Evolutionary conservation across 2,797 vertebrate genomes (phyloP).

Genomic region (Melanotaenia nigrans): DNA sequence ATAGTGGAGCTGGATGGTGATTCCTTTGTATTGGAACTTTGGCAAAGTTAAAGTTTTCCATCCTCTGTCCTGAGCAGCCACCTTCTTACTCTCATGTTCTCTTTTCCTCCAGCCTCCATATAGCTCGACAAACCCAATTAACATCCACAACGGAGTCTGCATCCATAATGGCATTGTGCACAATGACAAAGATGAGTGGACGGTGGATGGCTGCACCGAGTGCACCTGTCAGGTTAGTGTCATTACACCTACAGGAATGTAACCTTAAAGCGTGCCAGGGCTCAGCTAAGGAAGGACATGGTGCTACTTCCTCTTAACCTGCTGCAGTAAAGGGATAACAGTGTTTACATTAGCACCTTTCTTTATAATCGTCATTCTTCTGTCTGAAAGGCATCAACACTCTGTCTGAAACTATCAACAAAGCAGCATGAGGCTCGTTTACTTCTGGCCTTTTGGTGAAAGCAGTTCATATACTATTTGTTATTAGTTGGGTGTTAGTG

Average conservation of each 20-base stretch:
- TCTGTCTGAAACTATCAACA: slow-evolving; percentile 32
- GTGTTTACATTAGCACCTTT: slow-evolving; percentile 48
- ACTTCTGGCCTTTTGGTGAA: slow-evolving; percentile 18
- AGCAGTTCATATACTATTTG: slow-evolving; percentile 22
- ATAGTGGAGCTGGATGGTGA: slow-evolving; percentile 67
- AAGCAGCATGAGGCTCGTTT: slow-evolving; percentile 43
- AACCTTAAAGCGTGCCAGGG: slow-evolving; percentile 25
- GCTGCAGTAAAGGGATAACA: slow-evolving; percentile 54
- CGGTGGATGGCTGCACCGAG: slow-evolving; percentile 95
- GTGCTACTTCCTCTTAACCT: slow-evolving; percentile 29
- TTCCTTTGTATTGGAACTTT: slow-evolving; percentile 78
- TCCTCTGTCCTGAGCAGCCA: slow-evolving; percentile 54
- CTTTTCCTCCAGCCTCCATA: slow-evolving; percentile 81
- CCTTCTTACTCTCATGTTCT: slow-evolving; percentile 24
- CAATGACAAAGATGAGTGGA: slow-evolving; percentile 93
- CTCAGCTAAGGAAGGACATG: slow-evolving; percentile 21
- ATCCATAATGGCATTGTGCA: slow-evolving; percentile 90
- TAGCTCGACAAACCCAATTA: slow-evolving; percentile 79
- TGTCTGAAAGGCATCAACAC: slow-evolving; percentile 50
- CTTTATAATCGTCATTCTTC: slow-evolving; percentile 25
- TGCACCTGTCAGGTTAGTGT: slow-evolving; percentile 94
- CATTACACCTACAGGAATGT: slow-evolving; percentile 47
- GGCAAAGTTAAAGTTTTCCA: slow-evolving; percentile 77
- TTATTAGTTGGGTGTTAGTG: slow-evolving; percentile 57
- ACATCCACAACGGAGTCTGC: slow-evolving; percentile 85